Base-by-base conservation (phyloP, 2,888 invertebrate species). In the Neoaliturus tenellus region DNA sequence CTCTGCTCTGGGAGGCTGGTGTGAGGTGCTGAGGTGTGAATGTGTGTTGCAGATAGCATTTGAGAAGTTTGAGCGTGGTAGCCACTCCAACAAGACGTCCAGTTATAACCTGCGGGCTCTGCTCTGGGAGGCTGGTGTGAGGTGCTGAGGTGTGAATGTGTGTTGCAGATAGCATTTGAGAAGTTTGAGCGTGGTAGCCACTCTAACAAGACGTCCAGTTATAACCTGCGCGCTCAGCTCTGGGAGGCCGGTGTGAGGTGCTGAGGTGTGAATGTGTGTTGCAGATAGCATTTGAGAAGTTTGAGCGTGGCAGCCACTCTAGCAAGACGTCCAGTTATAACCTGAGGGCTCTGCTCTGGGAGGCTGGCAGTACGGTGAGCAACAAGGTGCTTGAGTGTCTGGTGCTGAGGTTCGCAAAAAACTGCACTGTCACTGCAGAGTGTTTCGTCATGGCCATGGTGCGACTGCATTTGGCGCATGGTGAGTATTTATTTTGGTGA, bases 321-420 rank as follows among this genome's bases (percentile, higher is more conserved):
- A 91, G 92, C 5, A 93, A 93, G 90, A 93, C 93, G 0, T 93
- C 93, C 58, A 93, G 93, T 86, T 94, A 94, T 90, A 92, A 93
- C 88, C 91, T 95, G 88, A 91, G 93, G 90, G 93, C 93, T 86
- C 92, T 93, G 87, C 90, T 95, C 86, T 92, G 94, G 94, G 94
- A 95, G 89, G 95, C 95, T 44, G 93, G 94, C 28, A 92, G 93
- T 88, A 93, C 92, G 87, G 95, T 95, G 85, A 94, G 94, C 90
- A 95, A 95, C 91, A 96, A 95, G 91, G 95, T 95, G 80, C 92
- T 95, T 86, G 95, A 95, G 91, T 94, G 94, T 89, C 90, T 95
- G 83, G 94, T 95, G 86, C 91, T 94, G 87, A 91, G 95, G 86
- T 95, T 93, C 91, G 93, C 94, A 86, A 93, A 93, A 88, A 93